These are phyloP conservation scores for Ethmia dodecea DNA, from an alignment of 2,888 invertebrate genomes.

Conservation along the genomic window DNA sequence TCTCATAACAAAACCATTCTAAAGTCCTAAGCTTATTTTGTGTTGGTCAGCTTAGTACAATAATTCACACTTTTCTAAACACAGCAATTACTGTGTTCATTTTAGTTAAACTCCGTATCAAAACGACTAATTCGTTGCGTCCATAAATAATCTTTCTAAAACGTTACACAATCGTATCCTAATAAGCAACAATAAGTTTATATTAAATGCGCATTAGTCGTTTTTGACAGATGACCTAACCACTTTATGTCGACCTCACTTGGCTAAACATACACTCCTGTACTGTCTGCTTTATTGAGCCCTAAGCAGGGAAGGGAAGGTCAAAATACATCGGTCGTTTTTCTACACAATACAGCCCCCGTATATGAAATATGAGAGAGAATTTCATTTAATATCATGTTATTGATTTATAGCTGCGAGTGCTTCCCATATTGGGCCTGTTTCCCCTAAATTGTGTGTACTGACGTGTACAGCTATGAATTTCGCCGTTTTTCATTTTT, in stretches of 20 bases:
- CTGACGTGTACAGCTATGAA: conserved; percentile 38
- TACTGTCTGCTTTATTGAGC: neutral
- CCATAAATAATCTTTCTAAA: conserved; percentile 42
- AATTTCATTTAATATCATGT: conserved; percentile 69
- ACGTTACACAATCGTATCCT: conserved; percentile 44
- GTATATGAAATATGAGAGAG: conserved; percentile 53
- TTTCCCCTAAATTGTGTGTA: conserved; percentile 37
- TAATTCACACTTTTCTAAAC: too few species aligned
- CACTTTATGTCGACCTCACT: conserved; percentile 30
- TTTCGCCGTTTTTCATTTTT: conserved; percentile 30
- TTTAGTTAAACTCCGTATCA: neutral
- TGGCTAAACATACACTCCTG: conserved; percentile 13
- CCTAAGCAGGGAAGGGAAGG: conserved; percentile 18
- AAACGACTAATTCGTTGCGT: conserved; percentile 8
- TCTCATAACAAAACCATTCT: too few species aligned
- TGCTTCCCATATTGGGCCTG: conserved; percentile 34
- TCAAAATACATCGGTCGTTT: conserved; percentile 41
- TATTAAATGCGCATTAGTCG: conserved; percentile 58
- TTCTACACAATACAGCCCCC: conserved; percentile 42
- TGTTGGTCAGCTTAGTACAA: too few species aligned
- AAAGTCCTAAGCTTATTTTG: too few species aligned
- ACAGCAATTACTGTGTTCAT: too few species aligned
- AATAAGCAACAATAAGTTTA: conserved; percentile 59
- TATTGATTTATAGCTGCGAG: conserved; percentile 63
- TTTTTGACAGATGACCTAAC: conserved; percentile 42